Conservation (phyloP, 2,888 invertebrate species). For the Drosophila falleni region DNA sequence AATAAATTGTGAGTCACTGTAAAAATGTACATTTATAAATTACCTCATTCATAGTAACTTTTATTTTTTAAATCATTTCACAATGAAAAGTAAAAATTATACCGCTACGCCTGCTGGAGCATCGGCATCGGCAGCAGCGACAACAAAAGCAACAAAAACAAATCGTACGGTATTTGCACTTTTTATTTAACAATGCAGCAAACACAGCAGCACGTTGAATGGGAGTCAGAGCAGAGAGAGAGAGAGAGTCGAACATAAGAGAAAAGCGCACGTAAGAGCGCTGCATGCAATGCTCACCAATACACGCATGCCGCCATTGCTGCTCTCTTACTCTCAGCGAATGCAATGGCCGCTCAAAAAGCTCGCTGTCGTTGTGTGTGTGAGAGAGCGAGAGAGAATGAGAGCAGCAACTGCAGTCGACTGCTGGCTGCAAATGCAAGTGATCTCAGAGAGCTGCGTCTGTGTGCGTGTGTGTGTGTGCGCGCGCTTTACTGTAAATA, state of each 20-base stretch:
- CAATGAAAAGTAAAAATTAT: constrained; percentile 74
- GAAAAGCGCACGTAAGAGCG: constrained; percentile 25
- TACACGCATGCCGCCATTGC: constrained; percentile 4
- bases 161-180: constrained; percentile 77
- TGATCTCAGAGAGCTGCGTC: constrained; percentile 57
- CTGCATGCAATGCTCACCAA: constrained; percentile 25
- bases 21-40: constrained; percentile 23
- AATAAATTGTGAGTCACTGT: background rate
- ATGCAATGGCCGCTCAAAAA: constrained; percentile 27
- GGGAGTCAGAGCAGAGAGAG: constrained; percentile 12
- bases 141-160: constrained; percentile 38
- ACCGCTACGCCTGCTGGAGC: constrained; percentile 45
- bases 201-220: constrained; percentile 24
- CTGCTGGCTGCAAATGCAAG: constrained; percentile 60
- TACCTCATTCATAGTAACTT: constrained; percentile 61
- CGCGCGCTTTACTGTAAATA: constrained; percentile 73
- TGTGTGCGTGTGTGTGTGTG: constrained; percentile 5
- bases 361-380: constrained; percentile 24
- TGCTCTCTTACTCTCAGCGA: background rate
- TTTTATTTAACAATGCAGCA: constrained; percentile 70
- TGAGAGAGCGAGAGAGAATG: constrained; percentile 16
- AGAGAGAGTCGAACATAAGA: constrained; percentile 21
- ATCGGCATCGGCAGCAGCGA: constrained; percentile 9
- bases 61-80: constrained; percentile 69
- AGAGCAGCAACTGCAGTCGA: constrained; percentile 34